A percentile compares a stretch with the other conserved stretches of the same genome.
These are phyloP conservation scores for Acipenser ruthenus DNA, from an alignment of 2,797 vertebrate species.

Conservation along the genomic window DNA sequence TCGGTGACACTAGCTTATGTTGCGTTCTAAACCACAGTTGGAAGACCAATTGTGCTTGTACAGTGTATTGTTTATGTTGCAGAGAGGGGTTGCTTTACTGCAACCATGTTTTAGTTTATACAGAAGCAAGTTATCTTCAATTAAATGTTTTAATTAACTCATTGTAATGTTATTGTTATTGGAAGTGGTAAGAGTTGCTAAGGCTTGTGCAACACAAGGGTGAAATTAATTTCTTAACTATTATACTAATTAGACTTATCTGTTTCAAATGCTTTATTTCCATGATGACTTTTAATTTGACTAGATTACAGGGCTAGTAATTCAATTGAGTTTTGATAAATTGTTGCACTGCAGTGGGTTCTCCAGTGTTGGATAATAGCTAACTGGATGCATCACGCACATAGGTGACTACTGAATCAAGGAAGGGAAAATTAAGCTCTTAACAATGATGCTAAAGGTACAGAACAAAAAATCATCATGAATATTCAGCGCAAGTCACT, in stretches of 20 bases:
- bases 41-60: no score
- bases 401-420: background rate
- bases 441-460: background rate
- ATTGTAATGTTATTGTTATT: no score
- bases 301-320: constrained; percentile 17
- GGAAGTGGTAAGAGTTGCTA: no score
- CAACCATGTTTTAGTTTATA: no score
- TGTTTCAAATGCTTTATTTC: constrained; percentile 19
- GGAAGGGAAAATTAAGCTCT: constrained; percentile 7
- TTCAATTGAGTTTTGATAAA: constrained; percentile 16
- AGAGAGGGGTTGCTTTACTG: no score
- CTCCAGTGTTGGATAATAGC: background rate
- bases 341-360: background rate
- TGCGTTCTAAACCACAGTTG: no score
- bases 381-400: background rate
- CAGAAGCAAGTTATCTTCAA: no score
- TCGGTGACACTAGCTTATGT: no score
- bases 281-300: constrained; percentile 14
- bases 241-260: constrained; percentile 14
- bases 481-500: no score
- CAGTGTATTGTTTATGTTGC: no score
- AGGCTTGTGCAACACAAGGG: constrained; percentile 7
- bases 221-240: constrained; percentile 13
- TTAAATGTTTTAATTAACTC: no score
- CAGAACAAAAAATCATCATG: no score